These are phyloP conservation scores for Crotalus horridus DNA, from an alignment of 2,113 vertebrate species.

Conservation along the genomic window DNA sequence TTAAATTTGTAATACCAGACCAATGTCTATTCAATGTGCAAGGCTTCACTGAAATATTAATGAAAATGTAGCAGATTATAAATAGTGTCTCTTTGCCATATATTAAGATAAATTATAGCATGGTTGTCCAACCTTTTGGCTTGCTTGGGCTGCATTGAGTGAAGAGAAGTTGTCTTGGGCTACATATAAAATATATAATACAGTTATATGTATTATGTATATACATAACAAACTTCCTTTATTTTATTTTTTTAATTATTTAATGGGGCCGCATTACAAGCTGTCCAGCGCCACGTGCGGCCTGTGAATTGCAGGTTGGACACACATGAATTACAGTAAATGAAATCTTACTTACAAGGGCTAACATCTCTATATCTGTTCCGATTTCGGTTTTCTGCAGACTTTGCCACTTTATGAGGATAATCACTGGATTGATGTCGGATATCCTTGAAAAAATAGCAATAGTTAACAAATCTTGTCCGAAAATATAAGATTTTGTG, in stretches of 20 bases:
- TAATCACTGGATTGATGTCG: constrained; percentile 88
- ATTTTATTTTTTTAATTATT: not conserved
- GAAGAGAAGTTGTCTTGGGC: too few relatives aligned
- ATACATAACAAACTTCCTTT: too few relatives aligned
- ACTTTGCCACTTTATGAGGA: constrained; percentile 90
- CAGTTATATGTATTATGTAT: too few relatives aligned
- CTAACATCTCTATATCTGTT: constrained; percentile 99
- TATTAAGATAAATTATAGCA: too few relatives aligned
- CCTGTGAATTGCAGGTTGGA: not conserved
- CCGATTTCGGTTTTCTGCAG: constrained; percentile 88
- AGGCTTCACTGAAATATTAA: not conserved
- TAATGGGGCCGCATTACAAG: not conserved
- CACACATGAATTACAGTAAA: not conserved
- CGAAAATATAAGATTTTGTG: not conserved
- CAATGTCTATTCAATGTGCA: not conserved
- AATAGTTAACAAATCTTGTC: constrained; percentile 26
- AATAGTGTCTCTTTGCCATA: too few relatives aligned
- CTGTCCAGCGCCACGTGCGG: not conserved
- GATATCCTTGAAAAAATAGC: constrained; percentile 85
- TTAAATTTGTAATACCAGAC: too few relatives aligned
- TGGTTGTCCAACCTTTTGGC: too few relatives aligned
- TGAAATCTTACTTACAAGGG: constrained; percentile 86
- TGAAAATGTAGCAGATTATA: not conserved
- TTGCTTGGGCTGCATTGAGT: too few relatives aligned
- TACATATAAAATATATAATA: too few relatives aligned